Evolutionary conservation across 2,113 vertebrate species (phyloP).

Genomic region (Callocephalon fimbriatum): DNA sequence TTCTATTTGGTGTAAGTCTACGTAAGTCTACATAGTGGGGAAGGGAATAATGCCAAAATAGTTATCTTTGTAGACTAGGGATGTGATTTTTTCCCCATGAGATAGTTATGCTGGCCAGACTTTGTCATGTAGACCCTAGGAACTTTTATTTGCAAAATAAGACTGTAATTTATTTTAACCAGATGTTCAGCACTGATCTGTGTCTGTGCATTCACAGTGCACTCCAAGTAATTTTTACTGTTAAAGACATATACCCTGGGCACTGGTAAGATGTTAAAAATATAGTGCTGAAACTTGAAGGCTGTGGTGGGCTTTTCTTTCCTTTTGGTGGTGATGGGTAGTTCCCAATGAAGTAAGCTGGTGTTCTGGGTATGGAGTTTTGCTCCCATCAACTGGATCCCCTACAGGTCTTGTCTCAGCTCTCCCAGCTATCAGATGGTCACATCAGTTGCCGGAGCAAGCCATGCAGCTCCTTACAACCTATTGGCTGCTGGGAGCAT

Average conservation of each 20-base stretch:
- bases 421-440: neutral
- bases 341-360: neutral
- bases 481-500: neutral
- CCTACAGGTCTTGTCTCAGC: neutral
- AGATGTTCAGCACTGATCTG: constrained; percentile 56
- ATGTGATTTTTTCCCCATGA: constrained; percentile 69
- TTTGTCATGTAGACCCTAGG: constrained; percentile 64
- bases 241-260: constrained; percentile 19
- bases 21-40: neutral
- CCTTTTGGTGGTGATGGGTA: neutral
- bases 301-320: neutral
- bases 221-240: constrained; percentile 25
- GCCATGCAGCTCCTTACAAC: neutral
- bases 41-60: constrained; percentile 56
- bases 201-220: constrained; percentile 5
- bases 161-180: constrained; percentile 66
- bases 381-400: neutral
- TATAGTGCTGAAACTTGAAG: neutral
- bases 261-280: neutral
- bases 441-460: neutral
- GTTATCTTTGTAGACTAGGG: constrained; percentile 57
- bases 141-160: constrained; percentile 67
- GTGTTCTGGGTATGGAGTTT: neutral
- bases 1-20: neutral
- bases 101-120: constrained; percentile 65